Evolutionary conservation across 2,888 invertebrate genomes (phyloP).

Genomic region (Drosophila prostipennis): DNA sequence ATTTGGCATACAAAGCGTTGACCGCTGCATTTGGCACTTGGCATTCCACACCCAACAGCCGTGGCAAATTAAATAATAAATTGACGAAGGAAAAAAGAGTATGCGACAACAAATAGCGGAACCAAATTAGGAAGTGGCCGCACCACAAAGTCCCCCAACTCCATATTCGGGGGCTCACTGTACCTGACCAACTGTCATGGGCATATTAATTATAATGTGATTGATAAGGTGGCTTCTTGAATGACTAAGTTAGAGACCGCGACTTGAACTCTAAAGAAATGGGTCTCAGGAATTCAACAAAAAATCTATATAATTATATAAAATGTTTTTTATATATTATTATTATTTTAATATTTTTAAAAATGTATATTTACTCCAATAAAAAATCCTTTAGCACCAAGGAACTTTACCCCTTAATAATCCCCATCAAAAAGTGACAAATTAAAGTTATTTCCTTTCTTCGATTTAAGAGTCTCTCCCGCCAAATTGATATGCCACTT

Average conservation of each 20-base stretch:
- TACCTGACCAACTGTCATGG: conserved; percentile 54
- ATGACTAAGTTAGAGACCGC: background rate
- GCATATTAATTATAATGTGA: conserved; percentile 64
- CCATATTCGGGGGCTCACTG: conserved; percentile 59
- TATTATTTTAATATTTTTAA: too few relatives aligned
- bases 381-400: too few relatives aligned
- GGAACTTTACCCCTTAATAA: too few relatives aligned
- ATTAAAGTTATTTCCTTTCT: conserved; percentile 32
- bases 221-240: conserved; percentile 10
- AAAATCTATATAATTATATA: too few relatives aligned
- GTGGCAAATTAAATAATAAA: conserved; percentile 71
- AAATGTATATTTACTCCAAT: too few relatives aligned
- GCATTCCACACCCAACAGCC: conserved; percentile 61
- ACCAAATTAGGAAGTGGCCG: conserved; percentile 77
- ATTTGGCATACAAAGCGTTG: conserved; percentile 73
- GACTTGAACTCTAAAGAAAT: too few relatives aligned
- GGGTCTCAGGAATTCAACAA: too few relatives aligned
- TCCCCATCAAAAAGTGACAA: conserved; percentile 41
- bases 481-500: conserved; percentile 70
- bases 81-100: conserved; percentile 27
- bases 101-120: conserved; percentile 69
- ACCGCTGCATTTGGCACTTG: conserved; percentile 51
- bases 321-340: too few relatives aligned
- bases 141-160: conserved; percentile 45
- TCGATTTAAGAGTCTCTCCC: background rate